phyloP scores from a whole-genome alignment of 2,797 vertebrate genomes.

The Myotis myotis region DNA sequence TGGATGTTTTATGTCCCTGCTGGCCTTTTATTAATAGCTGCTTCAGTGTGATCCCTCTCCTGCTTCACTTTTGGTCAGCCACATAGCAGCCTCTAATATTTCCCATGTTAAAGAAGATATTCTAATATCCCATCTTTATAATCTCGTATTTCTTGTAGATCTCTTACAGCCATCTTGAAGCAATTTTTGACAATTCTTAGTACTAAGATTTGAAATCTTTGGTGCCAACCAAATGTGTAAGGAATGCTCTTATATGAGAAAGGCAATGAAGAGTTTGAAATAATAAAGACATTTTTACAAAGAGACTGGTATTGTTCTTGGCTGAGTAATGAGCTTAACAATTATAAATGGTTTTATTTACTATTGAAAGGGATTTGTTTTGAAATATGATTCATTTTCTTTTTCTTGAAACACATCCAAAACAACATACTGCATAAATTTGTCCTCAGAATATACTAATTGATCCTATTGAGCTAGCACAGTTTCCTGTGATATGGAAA shows the following conservation, averaged over 20 bases:
- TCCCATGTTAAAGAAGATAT: not conserved
- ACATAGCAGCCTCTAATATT: not conserved
- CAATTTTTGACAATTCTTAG: constrained; percentile 34
- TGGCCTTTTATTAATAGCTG: not conserved
- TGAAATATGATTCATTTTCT: constrained; percentile 61
- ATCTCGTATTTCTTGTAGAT: not conserved
- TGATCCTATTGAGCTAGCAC: constrained; percentile 59
- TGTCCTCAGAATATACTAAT: constrained; percentile 51
- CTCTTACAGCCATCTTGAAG: not conserved
- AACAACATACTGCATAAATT: constrained; percentile 69
- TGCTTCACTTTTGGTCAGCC: not conserved
- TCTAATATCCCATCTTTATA: not conserved
- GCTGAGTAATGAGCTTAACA: constrained; percentile 44
- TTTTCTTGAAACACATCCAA: constrained; percentile 73
- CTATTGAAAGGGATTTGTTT: constrained; percentile 59
- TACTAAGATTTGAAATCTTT: constrained; percentile 25
- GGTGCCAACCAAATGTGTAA: not conserved
- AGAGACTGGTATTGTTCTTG: constrained; percentile 46
- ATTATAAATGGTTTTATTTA: constrained; percentile 54
- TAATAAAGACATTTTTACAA: constrained; percentile 47
- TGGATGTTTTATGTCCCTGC: not conserved
- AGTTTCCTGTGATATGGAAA: constrained; percentile 63
- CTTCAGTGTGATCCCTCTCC: not conserved
- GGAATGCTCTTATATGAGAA: constrained; percentile 28
- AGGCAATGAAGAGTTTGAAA: constrained; percentile 10